Percentiles rank a stretch among this genome's conserved stretches.
Conservation (phyloP, 2,797 vertebrate genomes). For the Oophaga sylvatica region DNA sequence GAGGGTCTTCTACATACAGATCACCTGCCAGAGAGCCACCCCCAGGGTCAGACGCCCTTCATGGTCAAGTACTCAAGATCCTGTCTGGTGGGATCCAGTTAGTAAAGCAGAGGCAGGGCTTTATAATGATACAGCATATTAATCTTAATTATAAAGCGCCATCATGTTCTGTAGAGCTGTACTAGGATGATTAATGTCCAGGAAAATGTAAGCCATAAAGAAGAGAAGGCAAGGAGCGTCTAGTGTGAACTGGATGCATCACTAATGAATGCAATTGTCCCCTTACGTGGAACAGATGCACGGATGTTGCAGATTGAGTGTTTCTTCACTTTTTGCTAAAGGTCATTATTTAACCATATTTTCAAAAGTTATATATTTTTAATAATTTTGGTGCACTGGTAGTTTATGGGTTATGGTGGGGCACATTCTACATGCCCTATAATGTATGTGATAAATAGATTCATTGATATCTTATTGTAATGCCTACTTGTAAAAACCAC, state of each 20-base stretch:
- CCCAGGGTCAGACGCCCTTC: conserved; percentile 51
- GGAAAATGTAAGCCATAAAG: conserved; percentile 23
- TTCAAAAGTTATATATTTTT: background rate
- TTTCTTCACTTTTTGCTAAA: background rate
- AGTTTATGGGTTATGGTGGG: background rate
- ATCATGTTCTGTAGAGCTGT: conserved; percentile 44
- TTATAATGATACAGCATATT: conserved; percentile 41
- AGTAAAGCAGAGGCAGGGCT: conserved; percentile 17
- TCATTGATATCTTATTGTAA: too few species aligned
- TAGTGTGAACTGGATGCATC: background rate
- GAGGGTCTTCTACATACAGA: conserved; percentile 73
- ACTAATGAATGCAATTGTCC: background rate
- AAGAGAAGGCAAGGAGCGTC: background rate
- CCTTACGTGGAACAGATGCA: background rate
- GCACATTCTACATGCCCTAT: background rate
- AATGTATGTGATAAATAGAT: background rate
- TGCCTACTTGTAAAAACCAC: background rate
- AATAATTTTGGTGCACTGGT: background rate
- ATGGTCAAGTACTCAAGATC: conserved; percentile 52
- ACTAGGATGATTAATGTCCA: conserved; percentile 45
- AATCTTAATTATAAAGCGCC: conserved; percentile 52
- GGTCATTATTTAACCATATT: background rate
- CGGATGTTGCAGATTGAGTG: background rate
- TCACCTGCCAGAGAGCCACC: conserved; percentile 70
- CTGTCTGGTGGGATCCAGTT: conserved; percentile 46